Evolutionary conservation across 2,113 vertebrate species (phyloP).

Genomic region (Dryoscopus gambensis): DNA sequence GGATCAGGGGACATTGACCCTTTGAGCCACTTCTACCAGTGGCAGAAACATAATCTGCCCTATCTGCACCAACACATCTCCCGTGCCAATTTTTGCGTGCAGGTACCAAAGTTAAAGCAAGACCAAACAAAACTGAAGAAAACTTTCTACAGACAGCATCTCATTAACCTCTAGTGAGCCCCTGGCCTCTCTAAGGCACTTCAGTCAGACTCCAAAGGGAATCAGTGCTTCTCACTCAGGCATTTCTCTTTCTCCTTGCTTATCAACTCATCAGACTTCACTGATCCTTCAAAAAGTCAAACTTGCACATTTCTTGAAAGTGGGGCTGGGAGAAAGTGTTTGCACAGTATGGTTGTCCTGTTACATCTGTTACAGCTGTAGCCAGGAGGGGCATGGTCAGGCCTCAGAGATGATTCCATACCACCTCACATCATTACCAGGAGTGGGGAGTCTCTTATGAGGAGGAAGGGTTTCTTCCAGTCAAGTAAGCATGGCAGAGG

Average conservation of each 20-base stretch:
- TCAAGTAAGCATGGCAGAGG: background rate
- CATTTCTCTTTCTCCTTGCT: background rate
- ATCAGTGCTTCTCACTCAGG: background rate
- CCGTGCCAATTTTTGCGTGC: background rate
- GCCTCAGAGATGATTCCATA: background rate
- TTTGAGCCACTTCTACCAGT: background rate
- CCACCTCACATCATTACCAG: background rate
- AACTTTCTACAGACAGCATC: background rate
- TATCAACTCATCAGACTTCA: background rate
- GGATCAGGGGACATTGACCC: background rate
- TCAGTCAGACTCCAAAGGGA: background rate
- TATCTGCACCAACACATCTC: background rate
- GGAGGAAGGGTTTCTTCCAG: background rate
- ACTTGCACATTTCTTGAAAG: background rate
- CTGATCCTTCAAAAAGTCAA: background rate
- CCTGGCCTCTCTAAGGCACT: background rate
- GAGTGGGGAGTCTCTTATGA: rapidly evolving
- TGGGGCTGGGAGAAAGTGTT: background rate
- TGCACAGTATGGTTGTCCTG: background rate
- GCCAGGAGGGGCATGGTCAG: background rate
- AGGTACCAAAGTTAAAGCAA: background rate
- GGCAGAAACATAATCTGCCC: background rate
- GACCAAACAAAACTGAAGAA: background rate
- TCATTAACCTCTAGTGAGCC: background rate
- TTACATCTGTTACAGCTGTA: too few relatives aligned